Conservation (phyloP, 2,797 vertebrate genomes). For the Cossypha polioptera region DNA sequence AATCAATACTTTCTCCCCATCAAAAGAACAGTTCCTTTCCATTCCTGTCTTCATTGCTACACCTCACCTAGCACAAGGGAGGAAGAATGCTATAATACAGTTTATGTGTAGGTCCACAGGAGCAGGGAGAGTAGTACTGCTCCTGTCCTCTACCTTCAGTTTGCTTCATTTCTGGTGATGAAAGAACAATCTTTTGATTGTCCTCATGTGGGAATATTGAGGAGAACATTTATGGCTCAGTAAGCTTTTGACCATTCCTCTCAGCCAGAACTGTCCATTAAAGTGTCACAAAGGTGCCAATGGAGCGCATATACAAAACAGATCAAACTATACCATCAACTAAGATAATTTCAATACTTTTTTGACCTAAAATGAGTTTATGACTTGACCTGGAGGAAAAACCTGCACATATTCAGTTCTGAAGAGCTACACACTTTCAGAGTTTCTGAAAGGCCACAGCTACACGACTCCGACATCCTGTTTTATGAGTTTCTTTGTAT, state of each 20-base stretch:
- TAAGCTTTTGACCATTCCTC: neutral
- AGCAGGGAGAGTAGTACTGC: neutral
- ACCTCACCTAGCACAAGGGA: neutral
- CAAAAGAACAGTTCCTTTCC: neutral
- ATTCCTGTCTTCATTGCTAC: neutral
- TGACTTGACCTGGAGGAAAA: neutral
- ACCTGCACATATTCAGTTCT: neutral
- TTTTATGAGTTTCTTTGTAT: neutral
- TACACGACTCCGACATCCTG: neutral
- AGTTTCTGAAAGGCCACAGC: neutral
- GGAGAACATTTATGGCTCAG: neutral
- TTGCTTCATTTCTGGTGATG: neutral
- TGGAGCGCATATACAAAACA: neutral
- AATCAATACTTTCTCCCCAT: neutral
- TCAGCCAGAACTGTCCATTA: neutral
- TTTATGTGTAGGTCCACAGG: neutral
- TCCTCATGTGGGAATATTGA: neutral
- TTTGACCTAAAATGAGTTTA: neutral
- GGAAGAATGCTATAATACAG: neutral
- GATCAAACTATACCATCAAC: neutral
- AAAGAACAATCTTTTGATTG: neutral
- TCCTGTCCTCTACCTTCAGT: neutral
- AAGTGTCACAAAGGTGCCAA: neutral
- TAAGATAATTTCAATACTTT: neutral
- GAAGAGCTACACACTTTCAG: neutral